phyloP scores from a whole-genome alignment of 2,113 vertebrate species.

The Salvelinus alpinus region DNA sequence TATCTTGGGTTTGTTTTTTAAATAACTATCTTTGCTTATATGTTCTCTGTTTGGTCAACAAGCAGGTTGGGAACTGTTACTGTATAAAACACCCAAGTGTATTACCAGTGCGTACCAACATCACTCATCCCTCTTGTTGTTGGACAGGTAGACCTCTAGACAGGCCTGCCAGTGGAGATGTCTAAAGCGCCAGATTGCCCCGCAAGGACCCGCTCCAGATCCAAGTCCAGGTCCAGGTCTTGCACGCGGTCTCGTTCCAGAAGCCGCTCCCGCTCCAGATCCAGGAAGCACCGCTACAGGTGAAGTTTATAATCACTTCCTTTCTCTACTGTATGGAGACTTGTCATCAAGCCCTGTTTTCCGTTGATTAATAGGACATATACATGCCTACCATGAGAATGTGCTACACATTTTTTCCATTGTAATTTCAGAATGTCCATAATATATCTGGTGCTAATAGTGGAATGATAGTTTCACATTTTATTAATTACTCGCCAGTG shows the following conservation, averaged over 20 bases:
- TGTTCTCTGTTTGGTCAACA: no score
- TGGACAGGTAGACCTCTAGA: background rate
- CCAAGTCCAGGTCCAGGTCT: slow-evolving; percentile 87
- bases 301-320: slow-evolving; percentile 46
- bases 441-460: no score
- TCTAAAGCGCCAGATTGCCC: slow-evolving; percentile 92
- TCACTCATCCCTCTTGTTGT: background rate
- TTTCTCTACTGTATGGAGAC: background rate
- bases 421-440: no score
- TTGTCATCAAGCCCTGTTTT: no score
- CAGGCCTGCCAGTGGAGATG: slow-evolving; percentile 71
- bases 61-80: no score
- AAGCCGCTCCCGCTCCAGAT: slow-evolving; percentile 81
- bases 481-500: no score
- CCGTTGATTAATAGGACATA: no score
- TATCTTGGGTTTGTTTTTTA: no score
- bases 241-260: slow-evolving; percentile 91
- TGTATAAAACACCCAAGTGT: background rate
- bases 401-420: no score
- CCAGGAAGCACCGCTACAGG: slow-evolving; percentile 94
- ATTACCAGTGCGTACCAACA: background rate
- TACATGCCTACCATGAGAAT: no score
- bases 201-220: slow-evolving; percentile 86
- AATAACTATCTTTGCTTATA: no score
- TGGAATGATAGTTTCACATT: no score